Conservation (phyloP, 2,888 invertebrate genomes). For the Polydrusus tereticollis region DNA sequence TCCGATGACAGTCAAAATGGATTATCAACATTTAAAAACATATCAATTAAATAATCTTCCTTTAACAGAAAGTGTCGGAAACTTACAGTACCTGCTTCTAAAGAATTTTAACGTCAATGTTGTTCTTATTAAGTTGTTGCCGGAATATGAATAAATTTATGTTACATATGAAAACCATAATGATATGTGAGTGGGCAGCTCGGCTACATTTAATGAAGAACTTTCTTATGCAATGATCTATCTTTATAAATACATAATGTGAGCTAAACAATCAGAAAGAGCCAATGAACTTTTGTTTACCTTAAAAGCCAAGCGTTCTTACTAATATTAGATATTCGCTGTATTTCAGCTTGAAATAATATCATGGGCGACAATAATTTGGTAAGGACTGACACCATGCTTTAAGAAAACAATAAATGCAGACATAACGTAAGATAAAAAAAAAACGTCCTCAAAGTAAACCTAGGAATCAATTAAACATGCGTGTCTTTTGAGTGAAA, state of each 20-base stretch:
- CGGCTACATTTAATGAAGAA: background rate
- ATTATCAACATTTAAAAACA: constrained; percentile 50
- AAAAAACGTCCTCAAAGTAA: too few species aligned
- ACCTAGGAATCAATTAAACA: too few species aligned
- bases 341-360: too few species aligned
- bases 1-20: constrained; percentile 48
- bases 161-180: constrained; percentile 14
- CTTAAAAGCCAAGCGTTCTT: background rate
- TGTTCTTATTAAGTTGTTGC: constrained; percentile 42
- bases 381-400: too few species aligned
- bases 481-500: too few species aligned
- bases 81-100: constrained; percentile 35
- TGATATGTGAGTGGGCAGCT: constrained; percentile 21
- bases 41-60: constrained; percentile 49
- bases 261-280: background rate
- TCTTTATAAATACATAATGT: background rate
- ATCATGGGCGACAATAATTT: too few species aligned
- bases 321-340: too few species aligned
- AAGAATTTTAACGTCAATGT: constrained; percentile 38
- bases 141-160: constrained; percentile 41
- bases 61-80: constrained; percentile 43
- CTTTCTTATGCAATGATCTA: constrained; percentile 2
- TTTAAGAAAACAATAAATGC: too few species aligned
- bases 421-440: too few species aligned
- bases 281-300: background rate